A percentile compares a stretch with the other conserved stretches of the same genome.
Evolutionary conservation across 2,888 invertebrate genomes (phyloP).

Genomic region (Eueremaeus valkanovi): DNA sequence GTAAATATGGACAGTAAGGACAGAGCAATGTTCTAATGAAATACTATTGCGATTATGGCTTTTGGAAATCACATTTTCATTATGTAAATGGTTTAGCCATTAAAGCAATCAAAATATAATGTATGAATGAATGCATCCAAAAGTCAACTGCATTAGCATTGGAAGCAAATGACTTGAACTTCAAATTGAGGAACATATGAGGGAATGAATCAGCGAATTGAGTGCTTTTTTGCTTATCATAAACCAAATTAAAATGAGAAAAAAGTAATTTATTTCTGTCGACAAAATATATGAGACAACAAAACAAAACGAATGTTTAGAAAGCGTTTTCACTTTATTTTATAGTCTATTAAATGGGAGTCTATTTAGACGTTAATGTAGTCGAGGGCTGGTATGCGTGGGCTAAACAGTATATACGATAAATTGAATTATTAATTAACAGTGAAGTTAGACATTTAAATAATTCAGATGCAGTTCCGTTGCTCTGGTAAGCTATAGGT

Average conservation of each 20-base stretch:
- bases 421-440: background rate
- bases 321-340: slow-evolving; percentile 5
- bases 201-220: background rate
- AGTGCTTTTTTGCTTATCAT: background rate
- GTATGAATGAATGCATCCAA: background rate
- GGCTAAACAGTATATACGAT: background rate
- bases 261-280: background rate
- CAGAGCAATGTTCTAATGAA: too few species aligned
- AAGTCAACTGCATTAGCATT: background rate
- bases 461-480: background rate
- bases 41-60: too few species aligned
- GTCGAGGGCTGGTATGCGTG: background rate
- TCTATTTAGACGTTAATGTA: background rate
- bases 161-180: background rate
- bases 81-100: background rate
- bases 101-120: background rate
- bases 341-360: background rate
- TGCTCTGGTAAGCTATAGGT: background rate
- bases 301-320: background rate
- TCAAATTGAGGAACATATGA: background rate
- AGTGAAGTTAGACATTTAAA: background rate
- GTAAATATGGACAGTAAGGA: too few species aligned
- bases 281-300: background rate
- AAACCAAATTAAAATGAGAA: background rate
- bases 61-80: too few species aligned